Evolutionary conservation across 2,888 invertebrate genomes (phyloP).

Genomic region (Phortica magna): DNA sequence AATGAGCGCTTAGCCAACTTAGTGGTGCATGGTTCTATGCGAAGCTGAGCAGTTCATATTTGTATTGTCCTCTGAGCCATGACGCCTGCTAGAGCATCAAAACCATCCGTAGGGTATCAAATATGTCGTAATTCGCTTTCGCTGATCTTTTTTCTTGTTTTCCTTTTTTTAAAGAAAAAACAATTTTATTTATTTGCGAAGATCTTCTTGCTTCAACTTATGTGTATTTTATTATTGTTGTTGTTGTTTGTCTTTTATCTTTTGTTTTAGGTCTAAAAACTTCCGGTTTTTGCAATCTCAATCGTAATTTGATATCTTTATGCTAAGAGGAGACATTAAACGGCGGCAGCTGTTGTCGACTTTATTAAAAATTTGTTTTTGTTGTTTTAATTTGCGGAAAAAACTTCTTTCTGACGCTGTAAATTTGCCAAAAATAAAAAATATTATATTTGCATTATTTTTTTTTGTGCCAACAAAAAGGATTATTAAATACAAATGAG

Average conservation of each 20-base stretch:
- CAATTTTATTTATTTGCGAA: background rate
- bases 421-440: background rate
- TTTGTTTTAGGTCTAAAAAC: conserved; percentile 54
- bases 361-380: background rate
- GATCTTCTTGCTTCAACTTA: background rate
- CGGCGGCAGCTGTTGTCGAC: conserved; percentile 18
- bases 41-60: too few species aligned
- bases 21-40: too few species aligned
- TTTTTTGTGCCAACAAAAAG: background rate
- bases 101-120: too few species aligned
- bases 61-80: too few species aligned
- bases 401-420: background rate
- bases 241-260: conserved; percentile 14
- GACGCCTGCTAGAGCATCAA: too few species aligned
- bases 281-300: conserved; percentile 59
- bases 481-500: too few species aligned
- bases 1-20: too few species aligned
- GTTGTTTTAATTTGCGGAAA: background rate
- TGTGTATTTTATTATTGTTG: background rate
- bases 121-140: too few species aligned
- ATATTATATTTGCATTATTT: conserved; percentile 26
- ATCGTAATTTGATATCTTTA: conserved; percentile 69
- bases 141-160: too few species aligned
- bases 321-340: conserved; percentile 50
- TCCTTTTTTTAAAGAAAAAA: too few species aligned